Conservation (phyloP, 2,113 vertebrate species). For the Erinaceus europaeus region DNA sequence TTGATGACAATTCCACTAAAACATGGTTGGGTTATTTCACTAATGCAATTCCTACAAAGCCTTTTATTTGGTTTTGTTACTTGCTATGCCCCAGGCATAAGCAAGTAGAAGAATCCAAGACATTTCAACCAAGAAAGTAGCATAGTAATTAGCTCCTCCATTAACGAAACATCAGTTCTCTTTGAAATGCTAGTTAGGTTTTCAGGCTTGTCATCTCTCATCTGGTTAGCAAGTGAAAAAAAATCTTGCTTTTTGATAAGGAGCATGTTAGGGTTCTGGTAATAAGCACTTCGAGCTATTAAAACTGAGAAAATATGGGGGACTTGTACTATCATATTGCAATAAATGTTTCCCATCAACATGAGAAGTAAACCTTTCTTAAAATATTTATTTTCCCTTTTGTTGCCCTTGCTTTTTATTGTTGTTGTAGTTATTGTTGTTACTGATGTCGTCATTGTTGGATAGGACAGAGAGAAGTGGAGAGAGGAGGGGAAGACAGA, state of each 20-base stretch:
- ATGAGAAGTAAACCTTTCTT: background rate
- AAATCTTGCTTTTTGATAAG: background rate
- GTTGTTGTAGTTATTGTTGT: too few relatives aligned
- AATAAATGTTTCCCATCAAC: conserved; percentile 38
- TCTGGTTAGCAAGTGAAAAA: conserved; percentile 45
- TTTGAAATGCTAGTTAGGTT: conserved; percentile 54
- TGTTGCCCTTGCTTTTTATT: too few relatives aligned
- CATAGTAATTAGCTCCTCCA: conserved; percentile 68
- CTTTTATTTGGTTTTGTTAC: conserved; percentile 60
- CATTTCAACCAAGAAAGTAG: conserved; percentile 65
- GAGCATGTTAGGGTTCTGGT: conserved; percentile 25
- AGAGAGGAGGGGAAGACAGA: too few relatives aligned
- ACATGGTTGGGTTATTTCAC: conserved; percentile 65
- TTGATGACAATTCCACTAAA: conserved; percentile 78
- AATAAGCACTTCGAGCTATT: conserved; percentile 27
- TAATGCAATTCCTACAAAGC: conserved; percentile 36
- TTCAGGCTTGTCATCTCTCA: conserved; percentile 53
- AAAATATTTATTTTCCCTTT: too few relatives aligned
- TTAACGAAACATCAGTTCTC: conserved; percentile 59
- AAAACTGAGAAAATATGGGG: conserved; percentile 31
- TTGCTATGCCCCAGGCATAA: conserved; percentile 73
- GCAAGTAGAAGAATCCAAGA: conserved; percentile 70
- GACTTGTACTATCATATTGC: background rate
- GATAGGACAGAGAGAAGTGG: too few relatives aligned
- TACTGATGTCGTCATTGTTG: too few relatives aligned